A percentile compares a stretch with the other conserved stretches of the same genome.
Conservation (phyloP, 2,888 invertebrate species). For the Andrena bicolor region DNA sequence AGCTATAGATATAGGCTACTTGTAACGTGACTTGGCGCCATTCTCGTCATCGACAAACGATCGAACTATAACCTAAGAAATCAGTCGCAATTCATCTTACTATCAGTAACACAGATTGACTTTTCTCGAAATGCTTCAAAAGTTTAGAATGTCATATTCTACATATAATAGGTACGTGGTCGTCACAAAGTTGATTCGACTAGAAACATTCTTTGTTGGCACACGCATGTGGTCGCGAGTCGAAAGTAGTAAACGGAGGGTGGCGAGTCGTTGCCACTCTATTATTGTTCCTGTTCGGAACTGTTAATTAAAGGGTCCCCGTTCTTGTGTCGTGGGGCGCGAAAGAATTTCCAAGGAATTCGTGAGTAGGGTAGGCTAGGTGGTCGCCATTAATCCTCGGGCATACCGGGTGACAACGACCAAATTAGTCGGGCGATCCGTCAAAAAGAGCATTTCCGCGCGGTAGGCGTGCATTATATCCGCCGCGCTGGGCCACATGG, state of each 20-base stretch:
- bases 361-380: constrained; percentile 62
- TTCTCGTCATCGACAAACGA: background rate
- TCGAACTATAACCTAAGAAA: constrained; percentile 11
- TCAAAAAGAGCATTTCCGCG: constrained; percentile 76
- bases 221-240: constrained; percentile 12
- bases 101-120: background rate
- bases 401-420: constrained; percentile 70
- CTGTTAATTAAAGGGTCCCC: constrained; percentile 61
- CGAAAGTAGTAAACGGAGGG: constrained; percentile 33
- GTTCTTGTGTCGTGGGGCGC: constrained; percentile 26
- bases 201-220: background rate
- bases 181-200: constrained; percentile 2
- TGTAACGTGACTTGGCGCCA: background rate
- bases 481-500: constrained; percentile 65
- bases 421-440: constrained; percentile 78
- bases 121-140: background rate
- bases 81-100: background rate
- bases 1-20: background rate
- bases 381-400: constrained; percentile 72
- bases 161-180: too few relatives aligned
- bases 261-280: constrained; percentile 40
- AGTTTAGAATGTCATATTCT: background rate
- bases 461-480: constrained; percentile 71
- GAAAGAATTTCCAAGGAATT: constrained; percentile 68
- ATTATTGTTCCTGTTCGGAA: constrained; percentile 62